Evolutionary conservation across 2,113 vertebrate genomes (phyloP).

Genomic region (Eira barbara): DNA sequence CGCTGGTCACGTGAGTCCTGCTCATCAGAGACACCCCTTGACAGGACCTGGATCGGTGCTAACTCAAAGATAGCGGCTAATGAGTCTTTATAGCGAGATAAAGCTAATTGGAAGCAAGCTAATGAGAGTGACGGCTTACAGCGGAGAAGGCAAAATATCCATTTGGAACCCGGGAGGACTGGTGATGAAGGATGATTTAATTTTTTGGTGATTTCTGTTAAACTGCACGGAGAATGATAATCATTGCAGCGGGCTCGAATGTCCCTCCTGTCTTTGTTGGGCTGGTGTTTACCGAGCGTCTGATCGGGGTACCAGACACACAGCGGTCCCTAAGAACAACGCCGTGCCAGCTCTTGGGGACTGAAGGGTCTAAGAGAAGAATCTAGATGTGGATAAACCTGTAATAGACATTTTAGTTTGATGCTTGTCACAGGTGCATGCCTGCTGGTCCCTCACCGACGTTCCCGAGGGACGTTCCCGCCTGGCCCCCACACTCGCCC

Average conservation of each 20-base stretch:
- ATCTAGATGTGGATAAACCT: too few relatives aligned
- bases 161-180: not conserved
- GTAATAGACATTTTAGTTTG: fast-evolving
- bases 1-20: fast-evolving
- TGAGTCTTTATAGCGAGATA: not conserved
- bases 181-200: not conserved
- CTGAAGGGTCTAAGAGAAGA: not conserved
- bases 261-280: fast-evolving
- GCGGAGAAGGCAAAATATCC: not conserved
- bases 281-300: fast-evolving
- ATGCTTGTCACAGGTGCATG: fast-evolving
- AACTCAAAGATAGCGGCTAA: not conserved
- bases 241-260: fast-evolving
- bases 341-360: too few relatives aligned
- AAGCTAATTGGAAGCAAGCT: not conserved
- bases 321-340: fast-evolving
- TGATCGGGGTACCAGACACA: fast-evolving
- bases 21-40: not conserved
- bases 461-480: fast-evolving
- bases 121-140: conserved; percentile 25
- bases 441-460: fast-evolving
- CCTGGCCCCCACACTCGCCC: fast-evolving
- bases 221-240: not conserved
- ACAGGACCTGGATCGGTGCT: not conserved
- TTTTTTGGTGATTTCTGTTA: not conserved